Evolutionary conservation across 2,797 vertebrate genomes (phyloP).

Genomic region (Muraenolepis orangiensis): DNA sequence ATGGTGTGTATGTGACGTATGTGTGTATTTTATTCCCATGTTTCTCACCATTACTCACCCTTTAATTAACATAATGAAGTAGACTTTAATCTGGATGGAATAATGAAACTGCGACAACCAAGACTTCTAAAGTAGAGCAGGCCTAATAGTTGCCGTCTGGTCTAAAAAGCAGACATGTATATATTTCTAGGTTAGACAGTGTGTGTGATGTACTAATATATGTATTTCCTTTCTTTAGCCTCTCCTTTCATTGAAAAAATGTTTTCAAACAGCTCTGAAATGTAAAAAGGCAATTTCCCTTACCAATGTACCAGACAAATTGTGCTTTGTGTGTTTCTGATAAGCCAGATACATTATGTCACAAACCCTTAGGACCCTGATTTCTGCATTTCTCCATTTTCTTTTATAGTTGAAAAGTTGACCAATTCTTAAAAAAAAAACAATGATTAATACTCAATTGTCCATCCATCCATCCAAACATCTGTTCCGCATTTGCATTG

Average conservation of each 20-base stretch:
- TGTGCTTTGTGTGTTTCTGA: too few relatives aligned
- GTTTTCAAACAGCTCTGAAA: too few relatives aligned
- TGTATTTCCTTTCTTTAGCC: neutral
- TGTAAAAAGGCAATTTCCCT: too few relatives aligned
- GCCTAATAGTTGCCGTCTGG: neutral
- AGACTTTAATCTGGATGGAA: neutral
- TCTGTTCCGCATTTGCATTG: neutral
- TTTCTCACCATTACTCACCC: neutral
- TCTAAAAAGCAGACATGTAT: neutral
- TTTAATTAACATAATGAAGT: neutral
- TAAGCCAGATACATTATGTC: too few relatives aligned
- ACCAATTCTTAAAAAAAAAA: neutral
- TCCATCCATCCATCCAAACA: too few relatives aligned
- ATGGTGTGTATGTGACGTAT: neutral
- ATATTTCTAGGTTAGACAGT: neutral
- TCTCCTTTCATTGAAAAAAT: neutral
- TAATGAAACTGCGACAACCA: neutral
- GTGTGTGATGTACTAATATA: neutral
- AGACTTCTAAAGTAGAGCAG: neutral
- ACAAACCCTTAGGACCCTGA: neutral
- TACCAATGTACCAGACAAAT: too few relatives aligned
- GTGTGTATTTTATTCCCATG: neutral
- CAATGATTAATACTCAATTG: neutral
- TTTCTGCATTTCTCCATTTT: neutral
- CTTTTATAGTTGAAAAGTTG: neutral